Conservation (phyloP, 2,797 vertebrate genomes). For the Sebastes vulpes region DNA sequence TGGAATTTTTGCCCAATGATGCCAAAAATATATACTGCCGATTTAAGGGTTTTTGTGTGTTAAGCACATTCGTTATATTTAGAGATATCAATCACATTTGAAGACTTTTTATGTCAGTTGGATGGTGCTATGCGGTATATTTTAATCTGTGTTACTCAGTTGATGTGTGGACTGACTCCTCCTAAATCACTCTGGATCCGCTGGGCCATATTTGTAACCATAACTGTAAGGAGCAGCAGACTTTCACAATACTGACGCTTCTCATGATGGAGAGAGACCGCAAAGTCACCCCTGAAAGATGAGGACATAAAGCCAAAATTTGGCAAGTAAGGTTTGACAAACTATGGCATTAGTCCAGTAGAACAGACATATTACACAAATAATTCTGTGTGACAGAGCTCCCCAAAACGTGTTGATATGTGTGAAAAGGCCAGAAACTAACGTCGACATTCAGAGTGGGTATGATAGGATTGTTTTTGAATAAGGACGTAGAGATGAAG, state of each 20-base stretch:
- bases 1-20: too few species aligned
- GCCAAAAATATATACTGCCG: too few species aligned
- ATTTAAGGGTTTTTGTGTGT: too few species aligned
- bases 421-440: not conserved
- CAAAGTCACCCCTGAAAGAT: not conserved
- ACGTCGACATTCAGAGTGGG: not conserved
- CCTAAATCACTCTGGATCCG: not conserved
- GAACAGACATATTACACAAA: slow-evolving; percentile 15
- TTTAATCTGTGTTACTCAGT: not conserved
- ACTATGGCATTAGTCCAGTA: not conserved
- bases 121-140: not conserved
- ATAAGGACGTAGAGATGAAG: not conserved
- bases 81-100: not conserved
- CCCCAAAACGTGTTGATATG: not conserved
- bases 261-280: not conserved
- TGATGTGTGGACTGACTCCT: not conserved
- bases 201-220: not conserved
- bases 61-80: not conserved
- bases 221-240: not conserved
- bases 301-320: not conserved
- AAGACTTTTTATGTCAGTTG: not conserved
- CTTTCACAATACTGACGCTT: not conserved
- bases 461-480: not conserved
- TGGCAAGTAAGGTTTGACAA: not conserved
- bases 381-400: not conserved